Base-by-base conservation (phyloP, 2,797 vertebrate species). In the Sebastes steindachneri region DNA sequence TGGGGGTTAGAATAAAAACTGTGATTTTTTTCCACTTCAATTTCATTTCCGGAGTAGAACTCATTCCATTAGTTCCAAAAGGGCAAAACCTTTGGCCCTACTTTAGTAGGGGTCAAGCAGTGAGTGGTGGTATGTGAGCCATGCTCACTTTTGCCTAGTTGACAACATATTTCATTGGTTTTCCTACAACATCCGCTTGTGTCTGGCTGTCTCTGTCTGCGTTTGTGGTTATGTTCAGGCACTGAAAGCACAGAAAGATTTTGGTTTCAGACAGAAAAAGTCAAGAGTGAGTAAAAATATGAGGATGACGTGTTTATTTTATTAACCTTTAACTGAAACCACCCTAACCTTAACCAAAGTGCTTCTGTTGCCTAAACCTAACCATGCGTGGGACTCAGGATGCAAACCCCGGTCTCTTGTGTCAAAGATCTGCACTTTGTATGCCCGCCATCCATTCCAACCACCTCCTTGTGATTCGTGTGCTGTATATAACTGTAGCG, bases 281-380 rank as follows among this genome's bases (percentile, higher is more conserved):
- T 75, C 54, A 31, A 19, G 35, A 58, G 12, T 28, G 21, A 60
- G 21, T 5, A 53, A 53, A 54, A 55, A 7, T 1, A 19, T 28
- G 11, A n/a, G 54, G 41, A 35, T 2, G 8, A 51, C 10, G 1
- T 60, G 37, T 76, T 60, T 60, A 73, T 53, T 73, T 48, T 17
- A 66, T 59, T 41, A 41, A 9, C 4, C 6, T 45, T 28, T 23
- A 55, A 64, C n/a, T 54, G 9, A 67, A 79, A 60, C 55, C 55
- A 54, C n/a, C 9, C 8, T 23, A 3, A 68, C 35, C 12, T 79
- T 12, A 28, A 60, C 21, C 28, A 73, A 15, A 33, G 23, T n/a
- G 31, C 29, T 23, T 23, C 35, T 37, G 8, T 41, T 53, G 54
- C 19, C 23, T 25, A 28, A 70, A 57, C 51, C 19, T 4, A 6